These are phyloP conservation scores for Synanthedon vespiformis DNA, from an alignment of 2,888 invertebrate species.

Conservation along the genomic window DNA sequence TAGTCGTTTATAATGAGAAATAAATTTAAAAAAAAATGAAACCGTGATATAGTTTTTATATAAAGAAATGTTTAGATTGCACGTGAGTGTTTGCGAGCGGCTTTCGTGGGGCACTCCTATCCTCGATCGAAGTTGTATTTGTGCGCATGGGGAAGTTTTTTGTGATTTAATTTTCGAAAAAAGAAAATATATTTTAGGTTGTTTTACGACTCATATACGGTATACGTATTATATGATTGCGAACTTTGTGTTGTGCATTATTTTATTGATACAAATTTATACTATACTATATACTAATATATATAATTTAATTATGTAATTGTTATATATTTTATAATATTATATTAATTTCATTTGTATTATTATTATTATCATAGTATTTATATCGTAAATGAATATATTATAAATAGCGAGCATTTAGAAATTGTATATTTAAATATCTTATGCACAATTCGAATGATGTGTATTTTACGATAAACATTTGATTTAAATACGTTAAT, in stretches of 20 bases:
- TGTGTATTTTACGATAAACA: too few relatives aligned
- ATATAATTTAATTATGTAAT: constrained; percentile 10
- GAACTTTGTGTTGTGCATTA: constrained; percentile 39
- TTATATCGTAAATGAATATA: too few relatives aligned
- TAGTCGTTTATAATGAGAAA: constrained; percentile 39
- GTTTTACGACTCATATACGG: constrained; percentile 19
- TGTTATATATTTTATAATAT: constrained; percentile 1
- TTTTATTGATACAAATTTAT: constrained; percentile 9
- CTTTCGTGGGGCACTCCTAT: constrained; percentile 63
- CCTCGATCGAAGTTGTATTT: constrained; percentile 23
- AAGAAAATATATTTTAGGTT: constrained; percentile 29
- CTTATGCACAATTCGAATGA: too few relatives aligned
- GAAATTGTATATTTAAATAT: too few relatives aligned
- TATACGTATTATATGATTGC: constrained; percentile 1
- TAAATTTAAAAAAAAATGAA: constrained; percentile 29
- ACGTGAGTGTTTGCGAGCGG: constrained; percentile 47
- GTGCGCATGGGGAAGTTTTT: background rate
- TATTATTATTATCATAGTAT: too few relatives aligned
- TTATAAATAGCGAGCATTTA: too few relatives aligned
- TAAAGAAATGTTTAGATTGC: constrained; percentile 48
- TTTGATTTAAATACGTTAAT: too few relatives aligned
- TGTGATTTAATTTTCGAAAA: constrained; percentile 33
- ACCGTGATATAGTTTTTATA: constrained; percentile 64
- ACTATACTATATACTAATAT: constrained; percentile 6
- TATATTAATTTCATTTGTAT: too few relatives aligned